A percentile compares a stretch with the other conserved stretches of the same genome.
These are phyloP conservation scores for Malthinus flaveolus DNA, from an alignment of 2,888 invertebrate genomes.

Conservation along the genomic window DNA sequence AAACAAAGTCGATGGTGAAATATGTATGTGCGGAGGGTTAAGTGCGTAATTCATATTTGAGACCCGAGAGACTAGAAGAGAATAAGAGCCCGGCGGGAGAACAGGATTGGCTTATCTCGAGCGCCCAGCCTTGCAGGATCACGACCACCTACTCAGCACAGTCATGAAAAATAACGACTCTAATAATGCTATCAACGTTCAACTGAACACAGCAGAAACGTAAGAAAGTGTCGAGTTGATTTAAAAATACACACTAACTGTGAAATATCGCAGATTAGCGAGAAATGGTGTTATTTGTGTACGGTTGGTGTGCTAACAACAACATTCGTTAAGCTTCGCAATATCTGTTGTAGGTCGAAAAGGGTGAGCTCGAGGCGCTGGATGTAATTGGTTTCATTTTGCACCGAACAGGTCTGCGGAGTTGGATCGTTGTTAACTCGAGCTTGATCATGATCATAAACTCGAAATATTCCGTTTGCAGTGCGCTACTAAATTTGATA, in stretches of 20 bases:
- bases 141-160: conserved; percentile 39
- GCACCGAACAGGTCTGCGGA: conserved; percentile 41
- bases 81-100: conserved; percentile 33
- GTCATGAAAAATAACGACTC: conserved; percentile 52
- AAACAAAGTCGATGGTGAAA: conserved; percentile 40
- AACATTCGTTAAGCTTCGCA: conserved; percentile 28
- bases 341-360: conserved; percentile 29
- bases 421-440: conserved; percentile 27
- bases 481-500: conserved; percentile 30
- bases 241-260: conserved; percentile 38
- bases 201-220: conserved; percentile 43
- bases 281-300: conserved; percentile 32
- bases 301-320: conserved; percentile 29
- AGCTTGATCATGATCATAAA: conserved; percentile 34
- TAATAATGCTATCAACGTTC: conserved; percentile 50
- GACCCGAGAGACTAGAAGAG: conserved; percentile 36
- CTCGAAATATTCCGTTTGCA: conserved; percentile 29
- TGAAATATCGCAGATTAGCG: conserved; percentile 41
- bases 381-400: conserved; percentile 46
- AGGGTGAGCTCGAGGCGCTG: conserved; percentile 32
- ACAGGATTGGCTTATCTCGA: conserved; percentile 50
- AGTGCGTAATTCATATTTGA: conserved; percentile 50
- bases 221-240: conserved; percentile 41
- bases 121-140: conserved; percentile 46
- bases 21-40: conserved; percentile 43